Base-by-base conservation (phyloP, 2,113 vertebrate genomes). In the Tylochromis polylepis region DNA sequence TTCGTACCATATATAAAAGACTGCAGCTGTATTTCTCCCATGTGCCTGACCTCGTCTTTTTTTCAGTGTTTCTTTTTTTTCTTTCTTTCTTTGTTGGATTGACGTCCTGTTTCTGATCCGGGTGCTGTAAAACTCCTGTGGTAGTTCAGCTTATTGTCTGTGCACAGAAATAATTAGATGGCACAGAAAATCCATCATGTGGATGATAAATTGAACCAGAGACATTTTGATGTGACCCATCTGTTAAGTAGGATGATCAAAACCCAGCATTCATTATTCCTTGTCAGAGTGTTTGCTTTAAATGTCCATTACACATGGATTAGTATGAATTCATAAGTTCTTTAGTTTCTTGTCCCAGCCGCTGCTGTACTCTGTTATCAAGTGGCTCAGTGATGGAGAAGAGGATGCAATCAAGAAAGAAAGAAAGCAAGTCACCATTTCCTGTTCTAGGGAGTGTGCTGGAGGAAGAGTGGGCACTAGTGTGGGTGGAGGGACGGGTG, bases 391-490 rank as follows among this genome's bases (percentile, higher is more conserved):
- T 81, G 38, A 82, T 65, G 70, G 57, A 27, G 3, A 36, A 67
- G 34, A 49, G 58, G 70, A 31, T 46, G 24, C 34, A 67, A 34
- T 70, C 20, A 56, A n/a, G 82, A 49, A 70, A 38, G 59, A 60
- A 34, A 62, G 59, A 59, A 58, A 58, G 56, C 84, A 78, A 88
- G 90, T 95, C 94, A 96, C 86, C 88, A 96, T 96, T 97, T 98
- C 97, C 97, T 97, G 96, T 91, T 89, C 88, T 91, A 51, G 92
- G 58, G 84, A 84, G 75, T 77, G 38, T 56, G 75, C 91, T 95
- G 94, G 90, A 86, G 84, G 89, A 86, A 80, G 81, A 91, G 78
- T 83, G 84, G 90, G 91, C 86, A 91, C 81, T 43, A 70, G 20
- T 82, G 89, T 85, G 58, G 41, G 79, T 3, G 81, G 58, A 57